A percentile compares a stretch with the other conserved stretches of the same genome.
Evolutionary conservation across 2,888 invertebrate genomes (phyloP).

Genomic region (Balanococcus diminutus): DNA sequence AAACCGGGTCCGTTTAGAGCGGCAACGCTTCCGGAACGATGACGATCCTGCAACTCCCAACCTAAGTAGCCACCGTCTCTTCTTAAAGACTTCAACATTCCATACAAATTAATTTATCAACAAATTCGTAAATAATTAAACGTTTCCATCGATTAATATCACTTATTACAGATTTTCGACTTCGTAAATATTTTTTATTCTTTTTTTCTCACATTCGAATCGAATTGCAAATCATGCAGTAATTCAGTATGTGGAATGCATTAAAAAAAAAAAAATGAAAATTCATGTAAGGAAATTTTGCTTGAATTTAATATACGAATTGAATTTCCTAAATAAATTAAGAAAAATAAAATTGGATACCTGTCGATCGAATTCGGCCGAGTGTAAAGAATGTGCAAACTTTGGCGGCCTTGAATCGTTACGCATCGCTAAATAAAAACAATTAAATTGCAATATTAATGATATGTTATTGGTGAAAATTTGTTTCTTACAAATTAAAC

Average conservation of each 20-base stretch:
- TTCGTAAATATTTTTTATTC: too few species aligned
- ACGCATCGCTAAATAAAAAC: not conserved
- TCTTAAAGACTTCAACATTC: slow-evolving; percentile 61
- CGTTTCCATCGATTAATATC: not conserved
- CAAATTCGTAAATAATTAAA: not conserved
- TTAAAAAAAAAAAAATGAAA: too few species aligned
- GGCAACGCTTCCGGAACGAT: slow-evolving; percentile 58
- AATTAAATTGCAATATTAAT: not conserved
- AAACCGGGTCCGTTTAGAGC: slow-evolving; percentile 59
- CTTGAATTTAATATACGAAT: too few species aligned
- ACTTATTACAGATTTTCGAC: too few species aligned
- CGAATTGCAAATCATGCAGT: too few species aligned
- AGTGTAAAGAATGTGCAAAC: slow-evolving; percentile 43
- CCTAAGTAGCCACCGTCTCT: slow-evolving; percentile 63
- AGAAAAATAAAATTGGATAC: too few species aligned
- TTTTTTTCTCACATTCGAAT: too few species aligned
- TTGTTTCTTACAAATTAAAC: too few species aligned
- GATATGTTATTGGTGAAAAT: too few species aligned
- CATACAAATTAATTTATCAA: not conserved
- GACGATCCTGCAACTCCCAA: slow-evolving; percentile 62
- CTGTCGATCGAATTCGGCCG: slow-evolving; percentile 54
- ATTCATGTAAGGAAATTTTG: too few species aligned
- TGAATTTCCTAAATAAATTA: too few species aligned
- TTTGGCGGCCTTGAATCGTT: not conserved
- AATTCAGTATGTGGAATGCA: too few species aligned